Conservation (phyloP, 2,797 vertebrate genomes). For the Moxostoma hubbsi region DNA sequence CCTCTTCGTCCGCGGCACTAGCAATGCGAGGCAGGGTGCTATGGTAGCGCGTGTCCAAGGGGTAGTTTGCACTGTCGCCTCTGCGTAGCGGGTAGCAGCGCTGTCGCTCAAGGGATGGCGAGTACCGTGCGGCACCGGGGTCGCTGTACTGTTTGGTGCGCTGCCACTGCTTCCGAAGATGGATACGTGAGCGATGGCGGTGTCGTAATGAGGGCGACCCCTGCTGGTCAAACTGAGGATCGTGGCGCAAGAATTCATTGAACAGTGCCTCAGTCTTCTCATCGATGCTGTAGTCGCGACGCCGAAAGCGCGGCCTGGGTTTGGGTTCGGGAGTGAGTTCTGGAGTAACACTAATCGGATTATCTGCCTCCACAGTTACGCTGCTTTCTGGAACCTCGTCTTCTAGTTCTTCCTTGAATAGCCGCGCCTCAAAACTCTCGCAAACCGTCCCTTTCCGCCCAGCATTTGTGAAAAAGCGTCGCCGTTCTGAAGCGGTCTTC, state of each 20-base stretch:
- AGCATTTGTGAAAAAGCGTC: slow-evolving; percentile 85
- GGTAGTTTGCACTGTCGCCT: slow-evolving; percentile 79
- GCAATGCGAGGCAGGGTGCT: slow-evolving; percentile 89
- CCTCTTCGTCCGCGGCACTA: slow-evolving; percentile 85
- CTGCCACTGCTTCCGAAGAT: slow-evolving; percentile 95
- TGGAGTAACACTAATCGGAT: background rate
- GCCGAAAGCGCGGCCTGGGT: slow-evolving; percentile 70
- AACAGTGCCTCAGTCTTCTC: slow-evolving; percentile 96
- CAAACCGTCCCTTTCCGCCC: slow-evolving; percentile 87
- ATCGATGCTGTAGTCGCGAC: slow-evolving; percentile 98
- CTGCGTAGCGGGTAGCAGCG: slow-evolving; percentile 74
- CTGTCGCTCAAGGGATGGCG: slow-evolving; percentile 77
- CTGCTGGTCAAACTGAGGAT: slow-evolving; percentile 89
- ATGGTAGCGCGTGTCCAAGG: slow-evolving; percentile 81
- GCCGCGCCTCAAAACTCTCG: slow-evolving; percentile 83
- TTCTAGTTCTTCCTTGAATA: slow-evolving; percentile 80
- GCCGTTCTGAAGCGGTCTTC: slow-evolving; percentile 87
- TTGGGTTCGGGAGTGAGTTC: slow-evolving; percentile 43
- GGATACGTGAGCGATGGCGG: slow-evolving; percentile 86
- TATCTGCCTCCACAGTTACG: slow-evolving; percentile 7
- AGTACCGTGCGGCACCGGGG: slow-evolving; percentile 80
- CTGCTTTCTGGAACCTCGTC: slow-evolving; percentile 58
- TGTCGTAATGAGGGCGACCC: slow-evolving; percentile 81
- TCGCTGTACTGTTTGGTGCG: slow-evolving; percentile 95
- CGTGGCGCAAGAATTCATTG: slow-evolving; percentile 93